These are phyloP conservation scores for Daubentonia madagascariensis DNA, from an alignment of 2,113 vertebrate genomes.

Conservation along the genomic window DNA sequence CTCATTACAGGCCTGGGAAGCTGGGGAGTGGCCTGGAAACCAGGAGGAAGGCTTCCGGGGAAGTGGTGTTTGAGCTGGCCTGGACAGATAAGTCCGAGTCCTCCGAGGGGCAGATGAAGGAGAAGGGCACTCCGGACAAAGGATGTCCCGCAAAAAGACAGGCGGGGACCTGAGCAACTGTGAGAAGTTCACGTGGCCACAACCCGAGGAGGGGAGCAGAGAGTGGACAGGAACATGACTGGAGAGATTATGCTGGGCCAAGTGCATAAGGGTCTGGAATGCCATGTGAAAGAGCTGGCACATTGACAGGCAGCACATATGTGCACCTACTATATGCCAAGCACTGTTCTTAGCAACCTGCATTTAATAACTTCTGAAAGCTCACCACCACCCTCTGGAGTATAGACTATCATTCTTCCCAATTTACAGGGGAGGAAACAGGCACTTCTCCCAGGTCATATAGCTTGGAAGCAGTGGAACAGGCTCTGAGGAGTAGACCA, in stretches of 20 bases:
- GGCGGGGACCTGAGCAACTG: neutral
- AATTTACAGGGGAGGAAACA: neutral
- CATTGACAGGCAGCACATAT: too few species aligned
- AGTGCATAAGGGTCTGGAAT: neutral
- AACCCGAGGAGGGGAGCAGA: rapidly evolving
- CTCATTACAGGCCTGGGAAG: neutral
- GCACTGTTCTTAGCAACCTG: too few species aligned
- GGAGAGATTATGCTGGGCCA: neutral
- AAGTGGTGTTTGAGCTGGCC: neutral
- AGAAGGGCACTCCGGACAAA: neutral
- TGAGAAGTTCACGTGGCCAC: rapidly evolving
- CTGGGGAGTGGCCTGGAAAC: neutral
- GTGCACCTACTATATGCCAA: neutral
- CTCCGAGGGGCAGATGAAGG: neutral
- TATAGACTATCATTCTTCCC: neutral
- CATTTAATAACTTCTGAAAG: neutral
- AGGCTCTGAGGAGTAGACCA: neutral
- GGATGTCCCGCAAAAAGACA: neutral
- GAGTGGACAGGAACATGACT: rapidly evolving
- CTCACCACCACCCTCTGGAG: neutral
- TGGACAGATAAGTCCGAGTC: neutral
- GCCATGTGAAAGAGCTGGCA: neutral
- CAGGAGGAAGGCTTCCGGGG: neutral
- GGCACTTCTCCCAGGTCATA: neutral
- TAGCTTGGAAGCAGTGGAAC: neutral